Percentiles rank a stretch among this genome's conserved stretches.
Evolutionary conservation across 1,140 invertebrate genomes (phyloP).

Genomic region (Coptotermes formosanus): DNA sequence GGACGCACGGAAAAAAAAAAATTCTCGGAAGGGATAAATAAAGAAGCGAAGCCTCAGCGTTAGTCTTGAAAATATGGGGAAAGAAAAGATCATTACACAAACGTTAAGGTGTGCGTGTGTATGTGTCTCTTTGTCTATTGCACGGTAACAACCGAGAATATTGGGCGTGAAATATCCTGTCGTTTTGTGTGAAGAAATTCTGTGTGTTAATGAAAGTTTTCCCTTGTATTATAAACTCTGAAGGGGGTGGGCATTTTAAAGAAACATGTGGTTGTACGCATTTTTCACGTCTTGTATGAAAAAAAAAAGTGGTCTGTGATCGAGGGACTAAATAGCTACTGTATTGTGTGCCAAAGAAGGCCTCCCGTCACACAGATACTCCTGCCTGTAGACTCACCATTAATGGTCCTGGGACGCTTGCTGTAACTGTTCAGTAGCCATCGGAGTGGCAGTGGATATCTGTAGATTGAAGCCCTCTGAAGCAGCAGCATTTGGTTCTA

Average conservation of each 20-base stretch:
- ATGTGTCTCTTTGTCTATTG: conserved; percentile 11
- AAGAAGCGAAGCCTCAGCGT: background rate
- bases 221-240: conserved; percentile 16
- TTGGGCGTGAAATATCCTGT: conserved; percentile 10
- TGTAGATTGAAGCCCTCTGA: background rate
- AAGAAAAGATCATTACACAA: conserved; percentile 19
- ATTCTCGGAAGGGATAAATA: background rate
- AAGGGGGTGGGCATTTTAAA: background rate
- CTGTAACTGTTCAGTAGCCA: background rate
- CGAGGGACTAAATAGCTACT: background rate
- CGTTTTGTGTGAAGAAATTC: conserved; percentile 18
- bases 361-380: background rate
- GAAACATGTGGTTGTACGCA: background rate
- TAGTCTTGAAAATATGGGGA: conserved; percentile 1
- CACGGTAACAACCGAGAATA: background rate
- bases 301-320: background rate
- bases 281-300: background rate
- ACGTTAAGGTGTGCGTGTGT: background rate
- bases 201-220: conserved; percentile 17
- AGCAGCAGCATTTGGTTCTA: no score
- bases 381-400: background rate
- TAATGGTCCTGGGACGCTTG: background rate
- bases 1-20: background rate
- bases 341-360: conserved; percentile 15
- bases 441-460: background rate